Evolutionary conservation across 2,888 invertebrate species (phyloP).

Genomic region (Tetrapedia diversipes): DNA sequence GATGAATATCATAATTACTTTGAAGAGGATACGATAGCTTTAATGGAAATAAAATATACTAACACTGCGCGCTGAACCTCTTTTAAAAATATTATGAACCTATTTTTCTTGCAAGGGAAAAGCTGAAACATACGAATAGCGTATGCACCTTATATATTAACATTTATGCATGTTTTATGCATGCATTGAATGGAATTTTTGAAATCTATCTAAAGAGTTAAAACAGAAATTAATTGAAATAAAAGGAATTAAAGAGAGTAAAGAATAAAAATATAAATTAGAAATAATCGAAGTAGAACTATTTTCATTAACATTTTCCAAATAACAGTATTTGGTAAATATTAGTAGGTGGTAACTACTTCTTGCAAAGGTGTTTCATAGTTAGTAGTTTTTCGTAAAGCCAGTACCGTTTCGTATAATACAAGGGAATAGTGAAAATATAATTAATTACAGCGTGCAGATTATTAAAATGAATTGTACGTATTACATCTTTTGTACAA

Average conservation of each 20-base stretch:
- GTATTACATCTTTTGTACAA: neutral
- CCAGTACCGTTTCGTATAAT: neutral
- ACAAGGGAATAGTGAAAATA: neutral
- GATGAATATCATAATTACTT: too few species aligned
- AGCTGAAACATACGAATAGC: conserved; percentile 71
- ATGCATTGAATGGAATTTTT: neutral
- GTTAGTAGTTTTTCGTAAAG: neutral
- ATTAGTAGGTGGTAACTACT: neutral
- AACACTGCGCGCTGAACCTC: conserved; percentile 2
- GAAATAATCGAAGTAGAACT: neutral
- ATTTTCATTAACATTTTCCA: neutral
- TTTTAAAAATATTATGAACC: conserved; percentile 48
- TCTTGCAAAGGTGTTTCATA: neutral
- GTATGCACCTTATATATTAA: conserved; percentile 12
- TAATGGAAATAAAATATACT: neutral
- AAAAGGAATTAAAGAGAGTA: neutral
- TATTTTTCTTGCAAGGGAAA: conserved; percentile 64
- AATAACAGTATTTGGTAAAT: neutral
- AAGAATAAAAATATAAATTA: neutral
- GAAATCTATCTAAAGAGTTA: neutral
- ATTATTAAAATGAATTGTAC: conserved; percentile 2
- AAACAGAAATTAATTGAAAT: neutral
- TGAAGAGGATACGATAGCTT: neutral
- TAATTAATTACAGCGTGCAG: neutral
- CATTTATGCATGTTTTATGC: neutral